These are phyloP conservation scores for Carposina sasakii DNA, from an alignment of 1,140 invertebrate genomes.

Conservation along the genomic window DNA sequence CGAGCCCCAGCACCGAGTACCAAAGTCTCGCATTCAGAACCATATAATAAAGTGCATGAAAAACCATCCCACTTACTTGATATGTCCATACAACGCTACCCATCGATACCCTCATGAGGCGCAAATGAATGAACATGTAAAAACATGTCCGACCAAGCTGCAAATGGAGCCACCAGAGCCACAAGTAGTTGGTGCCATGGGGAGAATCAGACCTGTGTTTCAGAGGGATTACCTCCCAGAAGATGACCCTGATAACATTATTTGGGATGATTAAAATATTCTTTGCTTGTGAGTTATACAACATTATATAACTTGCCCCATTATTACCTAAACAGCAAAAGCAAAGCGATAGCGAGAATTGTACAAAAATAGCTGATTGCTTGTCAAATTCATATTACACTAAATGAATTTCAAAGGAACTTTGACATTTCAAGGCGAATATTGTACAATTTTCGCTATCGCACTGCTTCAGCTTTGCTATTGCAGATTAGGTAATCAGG, in stretches of 20 bases:
- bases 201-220: conserved; percentile 24
- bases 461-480: too few relatives aligned
- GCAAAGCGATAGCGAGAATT: too few relatives aligned
- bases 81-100: conserved; percentile 63
- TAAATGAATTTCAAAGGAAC: too few relatives aligned
- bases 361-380: too few relatives aligned
- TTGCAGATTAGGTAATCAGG: too few relatives aligned
- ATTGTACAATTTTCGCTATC: too few relatives aligned
- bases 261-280: conserved; percentile 39
- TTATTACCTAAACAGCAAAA: too few relatives aligned
- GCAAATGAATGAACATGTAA: conserved; percentile 30
- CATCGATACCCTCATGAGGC: conserved; percentile 43
- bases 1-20: conserved; percentile 47
- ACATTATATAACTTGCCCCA: too few relatives aligned
- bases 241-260: conserved; percentile 36
- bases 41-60: conserved; percentile 62
- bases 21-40: conserved; percentile 41
- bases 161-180: conserved; percentile 23
- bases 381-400: too few relatives aligned
- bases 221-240: conserved; percentile 34
- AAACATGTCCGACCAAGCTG: conserved; percentile 29
- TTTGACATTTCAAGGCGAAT: too few relatives aligned
- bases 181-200: conserved; percentile 12
- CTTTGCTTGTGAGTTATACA: too few relatives aligned
- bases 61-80: conserved; percentile 38